Evolutionary conservation across 2,888 invertebrate species (phyloP).

Genomic region (Drosophila fungiperda): DNA sequence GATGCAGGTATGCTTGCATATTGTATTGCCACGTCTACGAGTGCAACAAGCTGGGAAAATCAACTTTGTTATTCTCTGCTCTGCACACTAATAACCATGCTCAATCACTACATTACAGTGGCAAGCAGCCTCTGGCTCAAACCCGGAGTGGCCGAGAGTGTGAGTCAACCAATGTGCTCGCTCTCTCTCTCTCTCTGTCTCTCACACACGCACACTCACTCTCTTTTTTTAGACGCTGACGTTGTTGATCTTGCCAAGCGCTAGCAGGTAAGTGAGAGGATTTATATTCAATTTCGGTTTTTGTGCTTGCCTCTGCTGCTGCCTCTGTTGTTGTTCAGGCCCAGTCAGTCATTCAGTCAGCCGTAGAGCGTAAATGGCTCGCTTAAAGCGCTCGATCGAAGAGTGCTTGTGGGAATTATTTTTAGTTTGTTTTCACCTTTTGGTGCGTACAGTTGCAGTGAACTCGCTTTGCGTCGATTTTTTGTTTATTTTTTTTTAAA

Average conservation of each 20-base stretch:
- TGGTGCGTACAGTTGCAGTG: conserved; percentile 69
- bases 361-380: conserved; percentile 33
- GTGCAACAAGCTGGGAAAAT: conserved; percentile 11
- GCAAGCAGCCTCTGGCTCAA: conserved; percentile 11
- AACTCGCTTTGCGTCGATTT: conserved; percentile 18
- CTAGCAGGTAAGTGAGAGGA: conserved; percentile 35
- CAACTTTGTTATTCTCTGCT: conserved; percentile 1
- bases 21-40: conserved; percentile 11
- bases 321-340: not conserved
- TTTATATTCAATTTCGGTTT: conserved; percentile 22
- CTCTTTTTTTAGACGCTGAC: not conserved
- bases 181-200: not conserved
- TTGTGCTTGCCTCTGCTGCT: conserved; percentile 4
- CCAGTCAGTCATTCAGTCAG: conserved; percentile 1
- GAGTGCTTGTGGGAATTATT: conserved; percentile 67
- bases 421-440: conserved; percentile 77
- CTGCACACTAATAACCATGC: conserved; percentile 3
- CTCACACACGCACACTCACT: not conserved
- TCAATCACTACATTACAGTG: conserved; percentile 5
- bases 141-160: not conserved
- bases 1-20: conserved; percentile 5
- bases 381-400: conserved; percentile 60
- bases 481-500: not conserved
- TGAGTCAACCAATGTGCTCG: not conserved
- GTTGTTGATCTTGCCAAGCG: conserved; percentile 7